Evolutionary conservation across 2,113 vertebrate genomes (phyloP), one percentile per base, ranked within the genome.

Genomic region (Eptesicus fuscus): DNA sequence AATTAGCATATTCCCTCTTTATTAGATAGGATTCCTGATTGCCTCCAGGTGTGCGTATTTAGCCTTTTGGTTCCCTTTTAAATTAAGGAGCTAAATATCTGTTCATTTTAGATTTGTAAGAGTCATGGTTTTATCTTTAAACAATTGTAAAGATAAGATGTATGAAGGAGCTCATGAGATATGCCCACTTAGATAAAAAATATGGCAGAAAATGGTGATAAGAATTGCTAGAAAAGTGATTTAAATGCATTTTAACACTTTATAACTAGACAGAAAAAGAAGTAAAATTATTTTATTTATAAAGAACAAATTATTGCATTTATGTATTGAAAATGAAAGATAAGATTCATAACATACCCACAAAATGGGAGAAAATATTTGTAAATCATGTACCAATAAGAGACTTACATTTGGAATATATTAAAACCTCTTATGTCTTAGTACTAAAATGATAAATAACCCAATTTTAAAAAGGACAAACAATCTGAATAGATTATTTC

Each of bases 71-170:
- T 67, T 92, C 65, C 23, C 17, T 77, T 44, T 47, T 82, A 86
- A 83, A 65, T 80, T 80, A 88, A 63, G 80, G 9, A 88, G 37
- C 25, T 89, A 59, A 71, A 74, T 35, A 44, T 37, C 4, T 80
- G 25, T 94, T 91, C 47, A 78, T 79, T 95, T 85, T 37, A 74
- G 71, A 87, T 93, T 47, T 79, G 47, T 91, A 37, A 93, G 51
- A 86, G 37, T 59, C 73, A 59, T 78, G 6, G 25, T 69, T 93
- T 69, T 70, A 37, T 37, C 67, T 70, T 35, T 69, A 69, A 69
- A 70, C n/a, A 70, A 37, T 70, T 70, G 35, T 37, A 70, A 70
- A 70, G 35, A 22, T 70, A 70, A 42, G 37, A 25, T 71, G 1
- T 51, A 30, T 77, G n/a, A 71, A 90, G 80, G 49, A 92, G 17